A percentile compares a stretch with the other conserved stretches of the same genome.
Conservation (phyloP, 1,140 invertebrate genomes). For the Pseudomyrmex gracilis region DNA sequence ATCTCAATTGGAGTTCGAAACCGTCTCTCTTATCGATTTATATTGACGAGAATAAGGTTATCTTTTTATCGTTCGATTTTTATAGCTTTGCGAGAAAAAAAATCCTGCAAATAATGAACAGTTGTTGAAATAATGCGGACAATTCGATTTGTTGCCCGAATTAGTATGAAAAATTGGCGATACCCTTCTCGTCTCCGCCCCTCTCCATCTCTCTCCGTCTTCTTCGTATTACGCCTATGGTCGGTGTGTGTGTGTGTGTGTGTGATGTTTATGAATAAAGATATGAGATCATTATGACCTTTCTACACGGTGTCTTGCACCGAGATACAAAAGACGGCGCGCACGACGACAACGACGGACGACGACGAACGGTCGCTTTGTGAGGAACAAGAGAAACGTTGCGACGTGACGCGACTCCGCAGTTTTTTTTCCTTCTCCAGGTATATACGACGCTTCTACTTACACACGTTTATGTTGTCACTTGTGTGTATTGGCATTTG, state of each 20-base stretch:
- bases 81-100: too few relatives aligned
- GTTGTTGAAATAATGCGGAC: not conserved
- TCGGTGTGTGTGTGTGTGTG: not conserved
- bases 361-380: constrained; percentile 19
- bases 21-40: not conserved
- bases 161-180: constrained; percentile 29
- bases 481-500: constrained; percentile 37
- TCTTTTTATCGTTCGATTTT: not conserved
- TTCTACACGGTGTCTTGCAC: constrained; percentile 39
- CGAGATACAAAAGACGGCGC: not conserved
- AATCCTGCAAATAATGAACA: not conserved
- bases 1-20: constrained; percentile 15
- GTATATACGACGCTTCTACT: constrained; percentile 1
- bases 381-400: constrained; percentile 34
- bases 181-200: constrained; percentile 3
- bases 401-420: constrained; percentile 43
- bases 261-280: constrained; percentile 56
- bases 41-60: not conserved
- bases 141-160: not conserved
- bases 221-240: not conserved
- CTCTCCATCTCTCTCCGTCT: too few relatives aligned
- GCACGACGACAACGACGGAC: not conserved
- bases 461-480: not conserved
- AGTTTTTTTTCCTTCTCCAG: constrained; percentile 4
- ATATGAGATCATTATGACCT: constrained; percentile 58